Evolutionary conservation across 92 coral and sea anemone species (phyloP), one percentile per base, ranked within the genome.

Genomic region (Umimayanthus chanpuru): DNA sequence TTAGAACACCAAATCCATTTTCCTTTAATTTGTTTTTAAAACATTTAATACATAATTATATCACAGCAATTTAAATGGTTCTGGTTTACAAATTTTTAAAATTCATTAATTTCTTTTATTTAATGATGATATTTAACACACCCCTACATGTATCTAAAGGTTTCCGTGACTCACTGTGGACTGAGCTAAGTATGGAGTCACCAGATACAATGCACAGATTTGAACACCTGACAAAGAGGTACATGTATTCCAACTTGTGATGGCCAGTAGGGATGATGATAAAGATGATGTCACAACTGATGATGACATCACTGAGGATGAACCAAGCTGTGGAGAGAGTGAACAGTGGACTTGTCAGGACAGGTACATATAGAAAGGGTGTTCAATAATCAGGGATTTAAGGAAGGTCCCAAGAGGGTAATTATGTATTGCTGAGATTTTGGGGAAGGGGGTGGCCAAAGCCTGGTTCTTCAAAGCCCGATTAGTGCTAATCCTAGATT

Each of bases 301-400:
- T 75, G 79, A 75, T 39, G 79, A 75, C 6, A n/a, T 75, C 79
- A 75, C 79, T 16, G 79, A 75, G n/a, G 79, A 75, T 75, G 79
- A 75, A 11, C 79, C 47, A 23, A 36, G 79, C 79, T 39, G 79
- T 18, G 79, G 28, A 28, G 79, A 39, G 44, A 8, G 79, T 75
- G 79, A 36, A 75, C n/a, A 75, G 28, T 23, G 0, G 20, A 61
- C 68, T 0, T 61, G 53, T 10, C 11, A 39, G 28, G 50, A 75
- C 10, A 61, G 68, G 68, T 61, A 61, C 21, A 61, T 11, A 53
- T 11, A 53, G 12, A 53, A 14, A 53, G 58, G 18, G 58, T 53
- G 18, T 4, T 53, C 58, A 53, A 53, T 53, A 53, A 53, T 12
- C 14, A 15, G 58, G 12, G 58, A 12, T 53, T n/a, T n/a, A 15